Evolutionary conservation across 2,797 vertebrate genomes (phyloP).

Genomic region (Acanthiza pusilla): DNA sequence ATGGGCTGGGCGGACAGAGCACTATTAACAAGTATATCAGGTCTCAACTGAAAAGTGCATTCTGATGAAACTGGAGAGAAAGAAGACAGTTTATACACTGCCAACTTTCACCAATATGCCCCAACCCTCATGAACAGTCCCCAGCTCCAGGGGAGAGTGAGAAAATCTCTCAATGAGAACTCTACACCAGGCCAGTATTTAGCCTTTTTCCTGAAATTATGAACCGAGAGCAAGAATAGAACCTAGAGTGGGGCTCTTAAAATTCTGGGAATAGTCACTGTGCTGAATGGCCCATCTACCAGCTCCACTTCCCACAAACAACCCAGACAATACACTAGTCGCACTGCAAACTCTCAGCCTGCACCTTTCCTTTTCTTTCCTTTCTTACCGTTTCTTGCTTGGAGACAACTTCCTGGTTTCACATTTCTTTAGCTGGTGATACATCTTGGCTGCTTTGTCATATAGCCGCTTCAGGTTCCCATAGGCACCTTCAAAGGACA

Average conservation of each 20-base stretch:
- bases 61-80: not conserved
- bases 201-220: not conserved
- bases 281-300: fast-evolving
- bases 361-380: not conserved
- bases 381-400: slow-evolving; percentile 85
- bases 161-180: not conserved
- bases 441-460: slow-evolving; percentile 97
- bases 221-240: not conserved
- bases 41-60: not conserved
- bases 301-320: not conserved
- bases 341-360: not conserved
- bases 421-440: slow-evolving; percentile 92
- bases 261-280: not conserved
- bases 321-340: not conserved
- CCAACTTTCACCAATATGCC: not conserved
- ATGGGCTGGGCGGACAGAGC: not conserved
- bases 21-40: not conserved
- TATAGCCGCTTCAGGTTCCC: slow-evolving; percentile 95
- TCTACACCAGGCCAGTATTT: not conserved
- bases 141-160: not conserved
- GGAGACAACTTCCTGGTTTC: slow-evolving; percentile 91
- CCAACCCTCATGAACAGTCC: not conserved
- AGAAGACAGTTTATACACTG: not conserved
- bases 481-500: slow-evolving; percentile 93
- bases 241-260: not conserved